A percentile compares a stretch with the other conserved stretches of the same genome.
These are phyloP conservation scores for Crioceris asparagi DNA, from an alignment of 2,888 invertebrate genomes.

Conservation along the genomic window DNA sequence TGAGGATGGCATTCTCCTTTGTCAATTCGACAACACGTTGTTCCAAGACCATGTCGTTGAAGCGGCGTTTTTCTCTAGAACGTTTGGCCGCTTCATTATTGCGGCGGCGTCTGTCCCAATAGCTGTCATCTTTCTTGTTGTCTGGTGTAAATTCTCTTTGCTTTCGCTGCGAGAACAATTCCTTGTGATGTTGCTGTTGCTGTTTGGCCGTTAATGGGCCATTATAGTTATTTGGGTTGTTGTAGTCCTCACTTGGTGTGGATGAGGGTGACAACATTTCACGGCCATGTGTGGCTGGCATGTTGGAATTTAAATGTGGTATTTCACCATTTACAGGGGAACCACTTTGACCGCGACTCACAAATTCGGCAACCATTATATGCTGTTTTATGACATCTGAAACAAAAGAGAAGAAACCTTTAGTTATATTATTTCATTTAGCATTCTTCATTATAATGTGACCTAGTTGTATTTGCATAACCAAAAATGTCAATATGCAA, in stretches of 20 bases:
- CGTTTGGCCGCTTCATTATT: conserved; percentile 97
- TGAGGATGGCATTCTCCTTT: conserved; percentile 89
- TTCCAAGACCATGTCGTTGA: conserved; percentile 94
- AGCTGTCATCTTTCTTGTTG: conserved; percentile 91
- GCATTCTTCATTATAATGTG: too few relatives aligned
- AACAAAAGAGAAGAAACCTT: conserved; percentile 24
- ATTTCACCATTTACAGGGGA: conserved; percentile 60
- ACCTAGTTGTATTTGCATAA: too few relatives aligned
- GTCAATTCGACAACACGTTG: conserved; percentile 88
- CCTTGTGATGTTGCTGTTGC: conserved; percentile 60
- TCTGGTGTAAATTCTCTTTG: conserved; percentile 95
- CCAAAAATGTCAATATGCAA: not conserved
- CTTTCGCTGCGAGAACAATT: conserved; percentile 81
- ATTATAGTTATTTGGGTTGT: conserved; percentile 36
- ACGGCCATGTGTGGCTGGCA: conserved; percentile 39
- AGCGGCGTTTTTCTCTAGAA: conserved; percentile 90
- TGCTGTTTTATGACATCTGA: conserved; percentile 46
- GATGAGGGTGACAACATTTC: conserved; percentile 35
- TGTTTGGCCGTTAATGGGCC: too few relatives aligned
- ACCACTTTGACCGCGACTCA: conserved; percentile 62
- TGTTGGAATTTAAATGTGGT: conserved; percentile 47
- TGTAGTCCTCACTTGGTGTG: conserved; percentile 37
- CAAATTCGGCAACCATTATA: conserved; percentile 83
- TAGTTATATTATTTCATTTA: too few relatives aligned
- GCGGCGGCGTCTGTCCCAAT: conserved; percentile 91